Base-by-base conservation (phyloP, 1,140 invertebrate species). In the Hylyphantes graminicola region DNA sequence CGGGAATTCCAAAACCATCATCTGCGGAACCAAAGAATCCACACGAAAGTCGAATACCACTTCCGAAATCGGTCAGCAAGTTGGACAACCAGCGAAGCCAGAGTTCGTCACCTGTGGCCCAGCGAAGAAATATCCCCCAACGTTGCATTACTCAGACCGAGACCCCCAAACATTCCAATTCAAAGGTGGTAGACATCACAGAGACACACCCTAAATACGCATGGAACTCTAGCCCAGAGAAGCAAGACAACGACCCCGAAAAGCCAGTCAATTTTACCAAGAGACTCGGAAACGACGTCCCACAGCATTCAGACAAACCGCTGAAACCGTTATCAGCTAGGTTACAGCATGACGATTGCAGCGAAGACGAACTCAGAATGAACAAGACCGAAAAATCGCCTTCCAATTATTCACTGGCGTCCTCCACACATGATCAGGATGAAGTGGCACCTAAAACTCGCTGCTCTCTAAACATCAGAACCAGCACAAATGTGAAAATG, bases 361-460 rank as follows among this genome's bases (percentile, higher is more conserved):
- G 57, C 82, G 94, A 95, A 83, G 96, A 97, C 88, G 94, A 95
- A 0, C 92, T 97, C 0, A 96, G 95, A 85, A 96, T 96, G 79
- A 98, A 97, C 88, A 96, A 94, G 87, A 97, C 96, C 0, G 96
- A 98, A 91, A 96, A 95, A 12, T 97, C 96, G 0, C 95, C 95
- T 0, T 91, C 94, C 53, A 95, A 94, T 88, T 95, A 95, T 87
- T 97, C 96, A 0, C 48, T 35, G 5, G 57, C 13, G 8, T 83
- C 79, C 13, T 73, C 72, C 8, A 55, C 57, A 12, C 12, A 59
- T 13, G 70, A 82, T 57, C 57, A 65, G 10, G 80, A 81, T 0
- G 35, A 63, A 12, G 80, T 15, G 7, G 48, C 50, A 17, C 35
- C 21, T 0, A 35, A 35, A 0, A 17, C 79, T 19, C 70, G 80